phyloP scores from a whole-genome alignment of 2,797 vertebrate genomes.

The Pelodytes ibericus region DNA sequence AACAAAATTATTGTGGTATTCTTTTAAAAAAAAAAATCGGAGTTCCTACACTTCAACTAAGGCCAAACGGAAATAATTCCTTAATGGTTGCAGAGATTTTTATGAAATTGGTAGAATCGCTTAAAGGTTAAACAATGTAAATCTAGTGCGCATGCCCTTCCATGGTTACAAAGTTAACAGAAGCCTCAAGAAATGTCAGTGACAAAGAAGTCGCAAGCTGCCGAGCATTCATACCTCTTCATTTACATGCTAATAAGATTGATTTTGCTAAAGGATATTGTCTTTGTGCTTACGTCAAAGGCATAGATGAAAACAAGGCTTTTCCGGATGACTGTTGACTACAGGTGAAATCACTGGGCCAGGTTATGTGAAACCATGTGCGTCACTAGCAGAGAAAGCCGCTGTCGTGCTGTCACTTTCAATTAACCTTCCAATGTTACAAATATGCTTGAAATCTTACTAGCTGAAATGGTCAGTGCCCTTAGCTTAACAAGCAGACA shows the following conservation, averaged over 20 bases:
- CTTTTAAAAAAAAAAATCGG: no score
- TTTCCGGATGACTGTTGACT: conserved; percentile 43
- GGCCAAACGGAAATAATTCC: no score
- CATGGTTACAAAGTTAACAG: conserved; percentile 1
- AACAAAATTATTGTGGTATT: no score
- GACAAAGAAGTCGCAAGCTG: not conserved
- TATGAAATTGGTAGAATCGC: no score
- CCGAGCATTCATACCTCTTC: conserved; percentile 52
- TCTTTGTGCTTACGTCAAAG: conserved; percentile 62
- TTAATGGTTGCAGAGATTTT: no score
- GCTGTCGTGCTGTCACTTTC: conserved; percentile 61
- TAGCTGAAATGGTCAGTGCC: conserved; percentile 64
- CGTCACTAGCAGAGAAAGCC: conserved; percentile 64
- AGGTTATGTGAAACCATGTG: conserved; percentile 55
- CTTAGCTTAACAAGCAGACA: conserved; percentile 62
- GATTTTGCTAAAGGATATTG: conserved; percentile 60
- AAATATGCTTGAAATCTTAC: conserved; percentile 63
- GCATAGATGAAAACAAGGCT: conserved; percentile 52
- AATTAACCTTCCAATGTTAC: conserved; percentile 73
- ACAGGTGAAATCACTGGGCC: conserved; percentile 59
- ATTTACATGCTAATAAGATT: conserved; percentile 64
- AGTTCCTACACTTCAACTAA: no score
- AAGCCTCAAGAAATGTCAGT: not conserved
- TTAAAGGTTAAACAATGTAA: no score
- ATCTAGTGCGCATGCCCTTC: not conserved